Percentiles rank a stretch among this genome's conserved stretches.
These are phyloP conservation scores for Synanceia verrucosa DNA, from an alignment of 2,797 vertebrate genomes.

Conservation along the genomic window DNA sequence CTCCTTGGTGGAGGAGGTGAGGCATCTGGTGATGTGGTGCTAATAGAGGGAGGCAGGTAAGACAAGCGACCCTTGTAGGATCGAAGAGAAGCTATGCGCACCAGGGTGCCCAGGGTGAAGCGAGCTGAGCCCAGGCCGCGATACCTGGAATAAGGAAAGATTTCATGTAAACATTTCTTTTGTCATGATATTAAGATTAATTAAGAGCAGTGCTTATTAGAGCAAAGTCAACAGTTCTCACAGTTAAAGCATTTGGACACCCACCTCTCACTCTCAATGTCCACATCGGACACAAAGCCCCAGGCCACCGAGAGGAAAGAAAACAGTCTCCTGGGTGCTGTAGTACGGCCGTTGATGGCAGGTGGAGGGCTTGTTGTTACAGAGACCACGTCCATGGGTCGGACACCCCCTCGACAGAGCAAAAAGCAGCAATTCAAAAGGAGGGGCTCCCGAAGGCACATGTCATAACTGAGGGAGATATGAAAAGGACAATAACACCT, in stretches of 20 bases:
- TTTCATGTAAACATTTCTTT: neutral
- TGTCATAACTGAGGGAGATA: conserved; percentile 85
- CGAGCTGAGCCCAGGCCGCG: conserved; percentile 90
- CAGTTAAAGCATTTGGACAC: conserved; percentile 9
- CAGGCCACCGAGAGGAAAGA: conserved; percentile 95
- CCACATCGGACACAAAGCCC: conserved; percentile 95
- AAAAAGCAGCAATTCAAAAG: conserved; percentile 92
- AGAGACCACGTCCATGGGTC: conserved; percentile 91
- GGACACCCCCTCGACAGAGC: conserved; percentile 88
- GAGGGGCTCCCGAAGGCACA: conserved; percentile 90
- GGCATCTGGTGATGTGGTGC: conserved; percentile 66
- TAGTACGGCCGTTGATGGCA: conserved; percentile 70
- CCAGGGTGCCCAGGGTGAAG: conserved; percentile 90
- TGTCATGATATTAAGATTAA: neutral
- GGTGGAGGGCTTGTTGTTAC: conserved; percentile 85
- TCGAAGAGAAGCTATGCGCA: conserved; percentile 89
- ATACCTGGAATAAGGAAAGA: conserved; percentile 71
- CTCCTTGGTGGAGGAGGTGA: conserved; percentile 79
- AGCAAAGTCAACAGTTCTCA: neutral
- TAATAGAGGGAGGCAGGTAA: conserved; percentile 86
- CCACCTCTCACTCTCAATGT: conserved; percentile 93
- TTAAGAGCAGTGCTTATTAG: neutral
- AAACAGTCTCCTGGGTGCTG: conserved; percentile 83
- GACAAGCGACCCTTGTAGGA: conserved; percentile 93
- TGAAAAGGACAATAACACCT: neutral